These are phyloP conservation scores for Hanleya hanleyi DNA, from an alignment of 2,888 invertebrate species.

Conservation along the genomic window DNA sequence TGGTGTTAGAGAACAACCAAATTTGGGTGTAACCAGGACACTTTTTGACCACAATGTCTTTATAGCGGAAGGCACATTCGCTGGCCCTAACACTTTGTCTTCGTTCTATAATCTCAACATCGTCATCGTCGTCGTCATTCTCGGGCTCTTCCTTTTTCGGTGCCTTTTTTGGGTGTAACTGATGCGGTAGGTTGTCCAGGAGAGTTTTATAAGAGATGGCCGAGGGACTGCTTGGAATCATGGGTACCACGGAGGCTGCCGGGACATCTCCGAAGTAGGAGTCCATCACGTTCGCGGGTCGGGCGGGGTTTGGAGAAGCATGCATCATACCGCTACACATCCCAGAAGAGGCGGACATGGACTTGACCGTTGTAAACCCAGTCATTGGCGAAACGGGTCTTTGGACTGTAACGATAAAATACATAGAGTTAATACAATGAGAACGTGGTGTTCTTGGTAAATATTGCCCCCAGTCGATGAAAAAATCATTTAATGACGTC, in stretches of 20 bases:
- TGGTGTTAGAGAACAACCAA: conserved; percentile 75
- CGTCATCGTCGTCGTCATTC: conserved; percentile 33
- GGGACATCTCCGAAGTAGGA: conserved; percentile 51
- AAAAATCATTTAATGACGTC: too few relatives aligned
- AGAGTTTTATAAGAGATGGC: conserved; percentile 62
- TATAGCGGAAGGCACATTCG: conserved; percentile 72
- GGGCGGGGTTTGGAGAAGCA: background rate
- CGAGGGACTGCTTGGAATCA: conserved; percentile 62
- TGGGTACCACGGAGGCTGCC: conserved; percentile 45
- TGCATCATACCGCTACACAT: conserved; percentile 8
- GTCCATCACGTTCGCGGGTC: conserved; percentile 32
- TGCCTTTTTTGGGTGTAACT: conserved; percentile 52
- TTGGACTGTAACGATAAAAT: background rate
- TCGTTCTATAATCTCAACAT: conserved; percentile 54
- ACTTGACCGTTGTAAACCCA: conserved; percentile 49
- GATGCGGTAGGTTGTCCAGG: conserved; percentile 56
- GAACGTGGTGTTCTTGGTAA: too few relatives aligned
- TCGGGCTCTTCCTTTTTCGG: conserved; percentile 29
- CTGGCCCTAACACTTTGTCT: conserved; percentile 71
- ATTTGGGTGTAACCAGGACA: conserved; percentile 79
- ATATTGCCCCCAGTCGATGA: too few relatives aligned
- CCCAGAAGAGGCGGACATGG: conserved; percentile 30
- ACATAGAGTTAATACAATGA: background rate
- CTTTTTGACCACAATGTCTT: conserved; percentile 78
- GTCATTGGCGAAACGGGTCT: conserved; percentile 43